These are phyloP conservation scores for Gymnodraco acuticeps DNA, from an alignment of 2,797 vertebrate genomes.

Conservation along the genomic window DNA sequence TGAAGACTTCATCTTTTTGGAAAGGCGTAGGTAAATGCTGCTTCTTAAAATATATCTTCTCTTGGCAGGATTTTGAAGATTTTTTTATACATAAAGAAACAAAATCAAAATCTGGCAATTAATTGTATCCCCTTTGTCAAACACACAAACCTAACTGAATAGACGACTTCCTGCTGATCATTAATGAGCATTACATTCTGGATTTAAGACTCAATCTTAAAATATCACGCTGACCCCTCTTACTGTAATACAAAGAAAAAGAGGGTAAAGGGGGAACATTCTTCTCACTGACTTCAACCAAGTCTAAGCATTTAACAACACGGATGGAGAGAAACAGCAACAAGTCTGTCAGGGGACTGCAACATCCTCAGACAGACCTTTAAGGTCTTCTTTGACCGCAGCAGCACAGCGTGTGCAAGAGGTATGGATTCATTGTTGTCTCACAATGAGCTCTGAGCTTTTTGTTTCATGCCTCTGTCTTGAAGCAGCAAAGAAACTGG, in stretches of 20 bases:
- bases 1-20: slow-evolving; percentile 38
- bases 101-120: neutral
- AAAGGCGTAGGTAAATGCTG: slow-evolving; percentile 11
- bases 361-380: slow-evolving; percentile 39
- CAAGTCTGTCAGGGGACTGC: slow-evolving; percentile 63
- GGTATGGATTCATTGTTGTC: slow-evolving; percentile 58
- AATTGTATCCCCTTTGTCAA: neutral
- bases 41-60: slow-evolving; percentile 8
- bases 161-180: neutral
- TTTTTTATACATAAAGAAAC: neutral
- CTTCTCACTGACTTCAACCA: slow-evolving; percentile 21
- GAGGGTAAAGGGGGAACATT: neutral
- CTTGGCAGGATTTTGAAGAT: neutral
- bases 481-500: slow-evolving; percentile 26
- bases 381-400: slow-evolving; percentile 30
- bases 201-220: neutral
- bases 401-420: slow-evolving; percentile 48
- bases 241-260: neutral
- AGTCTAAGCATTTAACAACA: slow-evolving; percentile 30
- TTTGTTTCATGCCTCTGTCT: slow-evolving; percentile 42
- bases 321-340: slow-evolving; percentile 60
- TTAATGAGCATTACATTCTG: neutral
- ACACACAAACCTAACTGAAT: neutral
- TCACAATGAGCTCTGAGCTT: slow-evolving; percentile 35
- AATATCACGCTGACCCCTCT: slow-evolving; percentile 11